Base-by-base conservation (phyloP, 2,888 invertebrate genomes). In the Drosophila neotestacea region DNA sequence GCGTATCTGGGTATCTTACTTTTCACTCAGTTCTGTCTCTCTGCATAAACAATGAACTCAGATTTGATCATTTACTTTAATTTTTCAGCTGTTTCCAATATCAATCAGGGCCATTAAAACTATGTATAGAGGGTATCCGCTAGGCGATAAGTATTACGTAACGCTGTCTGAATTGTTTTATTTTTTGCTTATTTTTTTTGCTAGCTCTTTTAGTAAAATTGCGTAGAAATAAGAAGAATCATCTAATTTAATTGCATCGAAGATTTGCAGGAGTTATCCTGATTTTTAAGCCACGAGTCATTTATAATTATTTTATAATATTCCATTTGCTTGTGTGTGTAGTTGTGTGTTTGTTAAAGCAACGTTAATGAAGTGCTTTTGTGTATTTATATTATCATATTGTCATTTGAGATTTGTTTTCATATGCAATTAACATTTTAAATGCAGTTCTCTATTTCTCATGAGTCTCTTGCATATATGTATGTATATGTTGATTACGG, bases 361-460 rank as follows among this genome's bases (percentile, higher is more conserved):
- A 42, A 39, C 48, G 46, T 46, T 68, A 77, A 64, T 75, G 41
- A 51, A 51, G 51, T 65, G 62, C 61, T 61, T 65, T 65, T 65
- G 42, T 64, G 47, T 67, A 54, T 47, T 54, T 47, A 47, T 58
- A 50, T 73, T 47, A 47, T 47, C 44, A 59, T 68, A 67, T 44
- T 59, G 64, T 56, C 61, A 78, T 73, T 46, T 59, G 41, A 73
- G 77, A 76, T 73, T 82, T 73, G 85, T 79, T 70, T 71, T 63
- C 67, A 71, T 73, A 71, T 85, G 82, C 83, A 83, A 85, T 88
- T 88, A 85, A 61, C 66, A 82, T 88, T 73, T 85, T 71, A 76
- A 71, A 88, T 79, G 70, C 67, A 73, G 66, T 65, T 51, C 48
- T 39, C 30, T 67, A 46, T 50, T 68, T 42, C 36, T 55, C 74